phyloP scores from a whole-genome alignment of 1,140 invertebrate species.

The Eciton burchellii region DNA sequence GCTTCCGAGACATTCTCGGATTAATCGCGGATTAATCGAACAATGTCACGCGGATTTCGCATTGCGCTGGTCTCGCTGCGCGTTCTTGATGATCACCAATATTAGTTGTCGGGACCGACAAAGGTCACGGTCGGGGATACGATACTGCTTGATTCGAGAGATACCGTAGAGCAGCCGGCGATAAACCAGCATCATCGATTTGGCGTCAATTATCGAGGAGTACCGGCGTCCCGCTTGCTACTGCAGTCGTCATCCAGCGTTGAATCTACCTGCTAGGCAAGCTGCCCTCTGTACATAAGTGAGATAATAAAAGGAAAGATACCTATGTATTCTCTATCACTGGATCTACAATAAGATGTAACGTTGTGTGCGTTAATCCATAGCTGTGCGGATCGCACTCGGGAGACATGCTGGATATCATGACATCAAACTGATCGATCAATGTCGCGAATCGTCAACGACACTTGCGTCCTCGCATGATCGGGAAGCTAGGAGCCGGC shows the following conservation, averaged over 20 bases:
- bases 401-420: background rate
- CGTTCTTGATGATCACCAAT: conserved; percentile 16
- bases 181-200: conserved; percentile 56
- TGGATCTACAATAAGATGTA: conserved; percentile 84
- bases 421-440: conserved; percentile 18
- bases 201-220: conserved; percentile 69
- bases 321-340: conserved; percentile 76
- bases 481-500: conserved; percentile 1
- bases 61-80: background rate
- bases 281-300: conserved; percentile 79
- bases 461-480: conserved; percentile 3
- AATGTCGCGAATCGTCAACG: background rate
- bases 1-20: background rate
- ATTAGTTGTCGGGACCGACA: conserved; percentile 27
- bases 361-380: conserved; percentile 82
- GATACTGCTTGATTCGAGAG: background rate
- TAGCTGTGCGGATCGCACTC: conserved; percentile 77
- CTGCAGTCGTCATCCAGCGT: conserved; percentile 65
- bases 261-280: conserved; percentile 72
- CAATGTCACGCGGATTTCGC: conserved; percentile 4
- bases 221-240: conserved; percentile 58
- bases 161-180: conserved; percentile 15
- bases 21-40: background rate
- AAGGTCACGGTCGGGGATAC: conserved; percentile 9
- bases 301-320: conserved; percentile 70